Evolutionary conservation across 2,113 vertebrate species (phyloP), one percentile per base, ranked within the genome.

Genomic region (Callaeas wilsoni): DNA sequence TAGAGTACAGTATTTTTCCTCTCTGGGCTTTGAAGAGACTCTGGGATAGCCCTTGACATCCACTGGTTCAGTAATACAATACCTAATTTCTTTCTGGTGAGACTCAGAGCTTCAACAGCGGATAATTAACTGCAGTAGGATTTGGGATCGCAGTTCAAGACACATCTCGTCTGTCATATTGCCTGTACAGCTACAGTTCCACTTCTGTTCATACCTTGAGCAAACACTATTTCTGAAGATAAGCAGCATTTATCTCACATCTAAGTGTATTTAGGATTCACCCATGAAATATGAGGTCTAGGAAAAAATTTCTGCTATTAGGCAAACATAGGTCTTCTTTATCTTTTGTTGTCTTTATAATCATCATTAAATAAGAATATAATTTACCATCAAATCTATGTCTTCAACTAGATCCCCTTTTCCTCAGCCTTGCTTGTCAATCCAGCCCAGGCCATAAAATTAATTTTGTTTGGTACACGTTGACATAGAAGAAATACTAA

Each of bases 81-180:
- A 23, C 2, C 26, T 62, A 75, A 53, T 84, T 93, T 93, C 47
- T 87, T 4, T 50, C 56, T 82, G 56, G 29, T 71, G 78, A 87
- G 47, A 57, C 25, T 50, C 69, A 55, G 69, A 49, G 18, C n/a
- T 87, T 47, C 82, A 71, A 50, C 44, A 59, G 16, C 26, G 75
- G n/a, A 46, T 50, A 59, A 84, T 70, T 89, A 94, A 84, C 56
- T 59, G 39, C 29, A 79, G 57, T 30, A 91, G 27, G 21, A 71
- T 74, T 87, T 71, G 47, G 52, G 42, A 44, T 85, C 78, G 82
- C 26, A 57, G 82, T 63, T 87, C 84, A 79, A 95, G 74, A 75
- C 44, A 75, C 20, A 46, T 70, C 29, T 87, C 56, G 79, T 93
- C 82, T 71, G 44, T 88, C 41, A 71, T 68, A 52, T 27, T 79